A percentile compares a stretch with the other conserved stretches of the same genome.
Evolutionary conservation across 2,888 invertebrate species (phyloP).

Genomic region (Drosophila merina): DNA sequence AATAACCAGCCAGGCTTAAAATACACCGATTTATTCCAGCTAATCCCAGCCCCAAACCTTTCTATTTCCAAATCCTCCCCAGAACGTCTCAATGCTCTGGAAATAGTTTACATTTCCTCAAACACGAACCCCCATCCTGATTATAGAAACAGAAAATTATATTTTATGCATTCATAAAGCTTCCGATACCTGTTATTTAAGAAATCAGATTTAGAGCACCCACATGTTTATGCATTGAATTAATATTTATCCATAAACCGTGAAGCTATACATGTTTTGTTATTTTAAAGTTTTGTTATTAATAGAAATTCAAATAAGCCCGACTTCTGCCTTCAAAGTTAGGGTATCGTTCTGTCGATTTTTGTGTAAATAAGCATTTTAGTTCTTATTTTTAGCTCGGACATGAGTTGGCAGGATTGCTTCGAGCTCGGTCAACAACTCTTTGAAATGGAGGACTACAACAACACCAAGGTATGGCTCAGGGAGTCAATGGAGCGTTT

Average conservation of each 20-base stretch:
- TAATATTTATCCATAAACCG: neutral
- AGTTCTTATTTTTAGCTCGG: slow-evolving; percentile 84
- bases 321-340: neutral
- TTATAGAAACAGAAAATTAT: neutral
- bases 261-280: neutral
- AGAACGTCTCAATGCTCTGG: neutral
- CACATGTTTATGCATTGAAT: slow-evolving; percentile 1
- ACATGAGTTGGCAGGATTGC: slow-evolving; percentile 94
- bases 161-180: neutral
- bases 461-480: slow-evolving; percentile 98
- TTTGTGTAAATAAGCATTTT: slow-evolving; percentile 4
- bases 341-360: slow-evolving; percentile 8
- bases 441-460: slow-evolving; percentile 95
- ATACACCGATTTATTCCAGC: slow-evolving; percentile 22
- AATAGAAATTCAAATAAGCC: slow-evolving; percentile 1
- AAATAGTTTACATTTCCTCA: neutral
- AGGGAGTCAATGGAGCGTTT: slow-evolving; percentile 92
- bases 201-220: slow-evolving; percentile 1
- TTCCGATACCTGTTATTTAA: neutral
- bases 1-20: slow-evolving; percentile 71
- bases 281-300: neutral
- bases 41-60: slow-evolving; percentile 23
- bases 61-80: neutral
- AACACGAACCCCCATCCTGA: neutral
- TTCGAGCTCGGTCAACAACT: slow-evolving; percentile 96